Evolutionary conservation across 1,140 invertebrate genomes (phyloP).

Genomic region (Chionoecetes opilio): DNA sequence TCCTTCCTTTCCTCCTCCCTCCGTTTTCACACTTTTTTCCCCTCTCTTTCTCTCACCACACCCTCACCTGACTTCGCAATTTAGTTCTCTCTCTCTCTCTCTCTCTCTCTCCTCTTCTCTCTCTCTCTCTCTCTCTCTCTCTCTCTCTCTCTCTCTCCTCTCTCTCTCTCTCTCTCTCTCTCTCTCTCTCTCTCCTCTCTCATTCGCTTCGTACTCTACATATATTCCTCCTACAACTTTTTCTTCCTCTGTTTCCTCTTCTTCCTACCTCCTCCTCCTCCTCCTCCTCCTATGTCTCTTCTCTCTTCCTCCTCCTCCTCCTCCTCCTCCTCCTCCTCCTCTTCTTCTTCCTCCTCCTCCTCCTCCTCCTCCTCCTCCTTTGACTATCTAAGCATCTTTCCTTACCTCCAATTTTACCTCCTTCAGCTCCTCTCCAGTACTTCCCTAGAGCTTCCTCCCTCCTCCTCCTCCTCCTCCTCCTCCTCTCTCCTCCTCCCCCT

Average conservation of each 20-base stretch:
- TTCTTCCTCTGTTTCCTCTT: background rate
- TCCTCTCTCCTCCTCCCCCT: background rate
- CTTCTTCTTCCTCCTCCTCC: background rate
- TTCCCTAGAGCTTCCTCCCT: background rate
- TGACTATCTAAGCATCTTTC: background rate
- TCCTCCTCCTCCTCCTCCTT: background rate
- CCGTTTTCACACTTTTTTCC: background rate
- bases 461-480: background rate
- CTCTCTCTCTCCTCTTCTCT: background rate
- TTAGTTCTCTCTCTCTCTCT: background rate
- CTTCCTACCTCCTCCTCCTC: background rate
- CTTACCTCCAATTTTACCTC: background rate
- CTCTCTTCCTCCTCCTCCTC: background rate
- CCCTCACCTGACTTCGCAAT: too few relatives aligned
- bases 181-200: background rate
- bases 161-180: background rate
- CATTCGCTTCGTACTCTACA: background rate
- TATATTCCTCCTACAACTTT: background rate
- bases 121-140: slow-evolving; percentile 7
- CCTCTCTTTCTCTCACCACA: background rate
- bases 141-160: too few relatives aligned
- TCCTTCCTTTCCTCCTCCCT: background rate
- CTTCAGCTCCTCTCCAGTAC: background rate
- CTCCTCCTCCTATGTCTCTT: background rate
- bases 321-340: slow-evolving; percentile 15